A percentile compares a stretch with the other conserved stretches of the same genome.
phyloP scores from a whole-genome alignment of 1,140 invertebrate genomes.

The Euwallacea fornicatus region DNA sequence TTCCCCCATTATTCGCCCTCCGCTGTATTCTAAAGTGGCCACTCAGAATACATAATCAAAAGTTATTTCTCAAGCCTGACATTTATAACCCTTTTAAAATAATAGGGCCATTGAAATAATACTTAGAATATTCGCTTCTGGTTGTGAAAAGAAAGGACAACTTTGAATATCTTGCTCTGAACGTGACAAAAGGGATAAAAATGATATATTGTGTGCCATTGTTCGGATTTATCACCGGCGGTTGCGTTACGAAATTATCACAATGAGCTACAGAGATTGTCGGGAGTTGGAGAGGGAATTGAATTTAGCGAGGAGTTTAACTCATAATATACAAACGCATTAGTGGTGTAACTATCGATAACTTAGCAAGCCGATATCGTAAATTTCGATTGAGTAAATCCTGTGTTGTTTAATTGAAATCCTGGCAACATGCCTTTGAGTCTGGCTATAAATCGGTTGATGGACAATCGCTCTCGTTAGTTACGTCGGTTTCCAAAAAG shows the following conservation, averaged over 20 bases:
- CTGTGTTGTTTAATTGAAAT: too few relatives aligned
- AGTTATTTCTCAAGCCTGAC: slow-evolving; percentile 34
- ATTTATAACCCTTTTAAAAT: slow-evolving; percentile 36
- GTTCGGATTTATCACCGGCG: slow-evolving; percentile 12
- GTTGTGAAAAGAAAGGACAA: slow-evolving; percentile 27
- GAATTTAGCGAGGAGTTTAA: too few relatives aligned
- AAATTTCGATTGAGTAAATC: too few relatives aligned
- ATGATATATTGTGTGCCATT: slow-evolving; percentile 23
- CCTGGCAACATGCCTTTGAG: too few relatives aligned
- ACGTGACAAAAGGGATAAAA: slow-evolving; percentile 30
- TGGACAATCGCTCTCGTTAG: too few relatives aligned
- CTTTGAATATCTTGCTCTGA: slow-evolving; percentile 23
- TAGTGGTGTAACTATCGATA: too few relatives aligned
- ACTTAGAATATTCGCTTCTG: slow-evolving; percentile 30
- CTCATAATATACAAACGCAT: too few relatives aligned
- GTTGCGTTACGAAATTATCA: background rate
- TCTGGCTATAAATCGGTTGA: too few relatives aligned
- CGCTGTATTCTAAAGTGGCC: slow-evolving; percentile 31
- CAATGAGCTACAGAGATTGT: background rate
- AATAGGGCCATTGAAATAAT: slow-evolving; percentile 33
- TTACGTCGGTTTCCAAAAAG: too few relatives aligned
- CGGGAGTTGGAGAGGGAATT: background rate
- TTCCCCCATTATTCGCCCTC: slow-evolving; percentile 27
- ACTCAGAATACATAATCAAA: slow-evolving; percentile 33
- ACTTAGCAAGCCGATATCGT: too few relatives aligned